Conservation (phyloP, 2,888 invertebrate genomes). For the Zhuqinia jingwanae region DNA sequence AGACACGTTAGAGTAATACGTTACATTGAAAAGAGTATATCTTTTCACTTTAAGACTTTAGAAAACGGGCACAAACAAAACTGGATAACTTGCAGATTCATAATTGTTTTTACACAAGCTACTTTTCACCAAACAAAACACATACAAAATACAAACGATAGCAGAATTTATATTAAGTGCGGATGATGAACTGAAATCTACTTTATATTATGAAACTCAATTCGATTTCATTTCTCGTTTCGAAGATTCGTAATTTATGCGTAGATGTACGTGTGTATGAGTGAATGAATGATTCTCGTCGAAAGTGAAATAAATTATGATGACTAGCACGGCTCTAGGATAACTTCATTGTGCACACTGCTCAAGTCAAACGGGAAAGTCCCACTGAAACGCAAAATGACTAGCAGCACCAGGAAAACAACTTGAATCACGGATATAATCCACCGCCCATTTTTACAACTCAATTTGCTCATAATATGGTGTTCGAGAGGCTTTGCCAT, state of each 20-base stretch:
- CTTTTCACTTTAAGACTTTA: neutral
- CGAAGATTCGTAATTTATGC: neutral
- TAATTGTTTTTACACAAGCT: neutral
- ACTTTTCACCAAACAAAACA: neutral
- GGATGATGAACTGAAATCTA: constrained; percentile 19
- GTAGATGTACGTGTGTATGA: neutral
- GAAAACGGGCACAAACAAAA: constrained; percentile 20
- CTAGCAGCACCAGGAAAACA: neutral
- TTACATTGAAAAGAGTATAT: constrained; percentile 34
- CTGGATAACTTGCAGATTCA: neutral
- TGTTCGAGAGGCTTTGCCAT: neutral
- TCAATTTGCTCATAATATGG: neutral
- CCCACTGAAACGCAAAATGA: constrained; percentile 8
- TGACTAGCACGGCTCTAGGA: constrained; percentile 1
- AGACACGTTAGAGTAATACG: neutral
- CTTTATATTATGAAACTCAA: neutral
- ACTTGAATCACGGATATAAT: too few species aligned
- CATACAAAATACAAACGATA: neutral
- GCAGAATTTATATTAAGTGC: neutral
- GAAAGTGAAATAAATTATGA: constrained; percentile 3
- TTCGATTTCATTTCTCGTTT: constrained; percentile 26
- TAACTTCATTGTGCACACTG: constrained; percentile 32
- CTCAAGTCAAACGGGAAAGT: constrained; percentile 44
- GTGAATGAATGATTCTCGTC: neutral
- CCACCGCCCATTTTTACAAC: neutral